Conservation (phyloP, 2,797 vertebrate genomes). For the Enteromius anoplus region DNA sequence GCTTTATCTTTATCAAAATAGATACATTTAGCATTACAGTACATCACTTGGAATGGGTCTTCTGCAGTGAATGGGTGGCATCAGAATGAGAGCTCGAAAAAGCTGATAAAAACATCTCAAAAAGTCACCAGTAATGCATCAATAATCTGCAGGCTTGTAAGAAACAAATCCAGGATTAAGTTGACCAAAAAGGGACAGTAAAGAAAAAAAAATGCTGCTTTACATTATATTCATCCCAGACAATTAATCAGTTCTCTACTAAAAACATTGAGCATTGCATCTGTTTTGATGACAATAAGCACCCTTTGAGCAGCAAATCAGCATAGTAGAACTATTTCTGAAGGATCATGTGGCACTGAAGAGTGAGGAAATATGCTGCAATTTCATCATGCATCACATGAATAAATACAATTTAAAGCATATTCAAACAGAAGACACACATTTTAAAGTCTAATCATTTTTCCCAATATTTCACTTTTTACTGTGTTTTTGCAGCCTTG, state of each 20-base stretch:
- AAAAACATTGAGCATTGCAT: background rate
- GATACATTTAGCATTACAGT: background rate
- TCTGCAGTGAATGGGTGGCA: background rate
- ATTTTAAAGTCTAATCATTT: background rate
- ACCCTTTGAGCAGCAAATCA: background rate
- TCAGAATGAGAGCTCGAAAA: background rate
- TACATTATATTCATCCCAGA: background rate
- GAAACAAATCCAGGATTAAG: background rate
- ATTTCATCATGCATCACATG: background rate
- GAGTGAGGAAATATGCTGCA: background rate
- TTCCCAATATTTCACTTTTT: background rate
- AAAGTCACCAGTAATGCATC: background rate
- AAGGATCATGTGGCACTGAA: background rate
- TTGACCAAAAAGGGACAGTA: background rate
- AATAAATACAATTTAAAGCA: background rate
- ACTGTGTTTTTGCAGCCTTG: background rate
- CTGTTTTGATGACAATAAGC: background rate
- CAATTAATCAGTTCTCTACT: background rate
- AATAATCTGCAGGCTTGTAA: background rate
- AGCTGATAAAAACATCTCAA: background rate
- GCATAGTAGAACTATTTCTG: background rate
- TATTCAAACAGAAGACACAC: background rate
- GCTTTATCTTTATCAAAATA: background rate
- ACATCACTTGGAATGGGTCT: background rate
- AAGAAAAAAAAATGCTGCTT: background rate